Evolutionary conservation across 2,888 invertebrate species (phyloP), one percentile per base, ranked within the genome.

Genomic region (Apodemia duryi): DNA sequence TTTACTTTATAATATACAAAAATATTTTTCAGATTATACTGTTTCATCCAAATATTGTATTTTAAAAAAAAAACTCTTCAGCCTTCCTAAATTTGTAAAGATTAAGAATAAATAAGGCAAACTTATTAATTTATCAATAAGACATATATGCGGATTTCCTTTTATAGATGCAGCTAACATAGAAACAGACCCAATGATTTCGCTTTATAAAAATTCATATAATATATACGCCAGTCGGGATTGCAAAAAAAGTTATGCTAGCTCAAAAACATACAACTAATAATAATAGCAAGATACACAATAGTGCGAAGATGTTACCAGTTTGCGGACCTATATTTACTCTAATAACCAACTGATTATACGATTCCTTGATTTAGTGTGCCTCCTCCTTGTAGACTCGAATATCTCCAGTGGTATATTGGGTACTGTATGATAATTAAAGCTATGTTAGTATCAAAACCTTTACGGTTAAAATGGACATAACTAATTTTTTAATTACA

Each of bases 331-430:
- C 38, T 49, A 38, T 61, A 49, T 80, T 87, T 82, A 92, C 83
- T 92, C 92, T 86, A 92, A 87, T 76, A 92, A 91, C 92, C 92
- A 92, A 91, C 92, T 92, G 87, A 92, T 92, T 74, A 92, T 92
- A 83, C 91, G 90, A 85, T 92, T 91, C 84, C 92, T 92, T 86
- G 92, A 91, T 82, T 92, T 92, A 80, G 87, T 89, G 80, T 92
- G 91, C 83, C 90, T 84, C 83, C 92, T 89, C 86, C 91, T 83
- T 79, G 91, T 88, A 68, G 92, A 91, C 92, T 92, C 92, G 89
- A 91, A 88, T 83, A 92, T 84, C 89, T 92, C 92, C 92, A 91
- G 90, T 76, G 92, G 91, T 80, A 92, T 92, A 92, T 92, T 92
- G 88, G 92, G 92, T 91, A 92, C 92, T 92, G 92, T 83, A 86